Conservation (phyloP, 2,797 vertebrate genomes). For the Malacoraja senta region DNA sequence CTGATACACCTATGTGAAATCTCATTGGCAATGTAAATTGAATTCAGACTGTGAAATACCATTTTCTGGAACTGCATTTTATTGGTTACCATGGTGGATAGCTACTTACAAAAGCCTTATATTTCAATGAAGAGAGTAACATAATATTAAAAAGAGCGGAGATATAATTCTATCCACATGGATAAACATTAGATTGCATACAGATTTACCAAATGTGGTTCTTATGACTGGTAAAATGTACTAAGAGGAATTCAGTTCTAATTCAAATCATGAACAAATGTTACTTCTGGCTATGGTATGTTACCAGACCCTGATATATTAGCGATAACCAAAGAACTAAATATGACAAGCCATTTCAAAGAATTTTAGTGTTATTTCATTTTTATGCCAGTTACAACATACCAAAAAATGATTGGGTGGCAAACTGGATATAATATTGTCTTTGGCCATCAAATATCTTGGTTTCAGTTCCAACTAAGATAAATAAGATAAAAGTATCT, state of each 20-base stretch:
- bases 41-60: conserved; percentile 33
- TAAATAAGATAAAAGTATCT: neutral
- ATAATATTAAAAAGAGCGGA: conserved; percentile 33
- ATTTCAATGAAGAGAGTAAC: conserved; percentile 37
- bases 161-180: conserved; percentile 36
- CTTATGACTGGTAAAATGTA: conserved; percentile 34
- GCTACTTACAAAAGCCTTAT: conserved; percentile 20
- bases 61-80: conserved; percentile 28
- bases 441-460: neutral
- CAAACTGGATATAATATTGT: neutral
- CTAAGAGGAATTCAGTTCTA: conserved; percentile 23
- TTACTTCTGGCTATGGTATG: conserved; percentile 32
- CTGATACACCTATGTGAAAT: conserved; percentile 26
- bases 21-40: conserved; percentile 31
- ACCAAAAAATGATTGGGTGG: neutral
- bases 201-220: conserved; percentile 32
- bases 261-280: conserved; percentile 35
- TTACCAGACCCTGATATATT: conserved; percentile 31
- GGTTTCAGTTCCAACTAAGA: neutral
- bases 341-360: neutral
- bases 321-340: conserved; percentile 26
- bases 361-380: neutral
- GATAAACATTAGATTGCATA: conserved; percentile 25
- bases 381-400: conserved; percentile 23
- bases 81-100: neutral